phyloP scores from a whole-genome alignment of 2,888 invertebrate species.

The Dynastes maya region DNA sequence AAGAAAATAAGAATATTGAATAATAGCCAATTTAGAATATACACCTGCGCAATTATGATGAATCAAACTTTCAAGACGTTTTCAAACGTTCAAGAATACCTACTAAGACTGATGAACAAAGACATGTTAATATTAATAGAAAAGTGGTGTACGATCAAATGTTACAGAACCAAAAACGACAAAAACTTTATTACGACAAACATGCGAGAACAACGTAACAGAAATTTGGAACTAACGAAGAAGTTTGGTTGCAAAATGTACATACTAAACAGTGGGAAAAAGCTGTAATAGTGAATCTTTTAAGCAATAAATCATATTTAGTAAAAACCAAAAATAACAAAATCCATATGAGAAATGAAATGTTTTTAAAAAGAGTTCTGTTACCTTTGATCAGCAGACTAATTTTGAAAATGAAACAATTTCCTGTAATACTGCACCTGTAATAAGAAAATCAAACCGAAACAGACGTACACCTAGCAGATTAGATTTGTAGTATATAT shows the following conservation, averaged over 20 bases:
- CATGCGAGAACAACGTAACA: not conserved
- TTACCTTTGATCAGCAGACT: too few species aligned
- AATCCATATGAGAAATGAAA: too few species aligned
- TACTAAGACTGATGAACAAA: not conserved
- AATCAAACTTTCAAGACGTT: slow-evolving; percentile 17
- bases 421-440: too few species aligned
- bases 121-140: not conserved
- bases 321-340: too few species aligned
- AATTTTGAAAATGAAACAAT: too few species aligned
- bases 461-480: too few species aligned
- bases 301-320: too few species aligned
- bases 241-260: not conserved
- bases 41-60: slow-evolving; percentile 22
- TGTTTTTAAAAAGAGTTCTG: too few species aligned
- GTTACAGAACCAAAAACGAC: not conserved
- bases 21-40: slow-evolving; percentile 7
- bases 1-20: not conserved
- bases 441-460: too few species aligned
- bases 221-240: not conserved
- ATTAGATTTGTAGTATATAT: too few species aligned
- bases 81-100: slow-evolving; percentile 20
- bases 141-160: not conserved
- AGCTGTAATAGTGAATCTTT: not conserved
- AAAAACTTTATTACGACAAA: not conserved
- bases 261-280: not conserved